Base-by-base conservation (phyloP, 2,888 invertebrate species). In the Patella caerulea region DNA sequence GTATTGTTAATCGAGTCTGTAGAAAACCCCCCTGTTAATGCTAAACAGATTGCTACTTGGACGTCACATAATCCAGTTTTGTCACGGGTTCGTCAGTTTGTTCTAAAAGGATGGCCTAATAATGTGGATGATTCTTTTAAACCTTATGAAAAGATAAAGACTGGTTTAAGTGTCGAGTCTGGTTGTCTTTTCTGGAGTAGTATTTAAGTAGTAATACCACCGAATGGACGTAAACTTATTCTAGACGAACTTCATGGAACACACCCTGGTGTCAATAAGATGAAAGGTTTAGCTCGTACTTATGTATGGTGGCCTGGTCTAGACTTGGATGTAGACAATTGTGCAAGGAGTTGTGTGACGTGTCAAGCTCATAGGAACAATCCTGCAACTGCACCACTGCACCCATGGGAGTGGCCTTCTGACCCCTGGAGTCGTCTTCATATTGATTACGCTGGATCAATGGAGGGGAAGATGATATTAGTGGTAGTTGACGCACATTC, bases 341-440 rank as follows among this genome's bases (percentile, higher is more conserved):
- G 86, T 45, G 83, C 86, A 24, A 74, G 78, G 29, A 70, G 45
- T 11, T 83, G 79, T 56, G n/a, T 71, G 12, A 79, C 78, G 11
- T 83, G 82, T 74, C 75, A 78, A 65, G 11, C 53, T 15, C 45
- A 53, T 11, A 75, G 79, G 11, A 84, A 83, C 55, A 55, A 65
- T 2, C 87, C 86, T 14, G 34, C 73, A 19, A 80, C 83, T 52
- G 75, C 74, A 14, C 72, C 76, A 7, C 79, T 87, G 2, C 74
- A 78, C 24, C 77, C 85, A 52, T 88, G 88, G 87, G 72, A 77
- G 11, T 73, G 34, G n/a, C 79, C 88, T 54, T 80, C 78, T 9
- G 76, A 83, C 69, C 86, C 87, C 14, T 90, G 88, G 88, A 84
- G 90, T 77, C 84, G 92, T 29, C 81, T 92, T 4, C 92, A 92